phyloP scores from a whole-genome alignment of 1,140 invertebrate species.

The Acromyrmex charruanus region DNA sequence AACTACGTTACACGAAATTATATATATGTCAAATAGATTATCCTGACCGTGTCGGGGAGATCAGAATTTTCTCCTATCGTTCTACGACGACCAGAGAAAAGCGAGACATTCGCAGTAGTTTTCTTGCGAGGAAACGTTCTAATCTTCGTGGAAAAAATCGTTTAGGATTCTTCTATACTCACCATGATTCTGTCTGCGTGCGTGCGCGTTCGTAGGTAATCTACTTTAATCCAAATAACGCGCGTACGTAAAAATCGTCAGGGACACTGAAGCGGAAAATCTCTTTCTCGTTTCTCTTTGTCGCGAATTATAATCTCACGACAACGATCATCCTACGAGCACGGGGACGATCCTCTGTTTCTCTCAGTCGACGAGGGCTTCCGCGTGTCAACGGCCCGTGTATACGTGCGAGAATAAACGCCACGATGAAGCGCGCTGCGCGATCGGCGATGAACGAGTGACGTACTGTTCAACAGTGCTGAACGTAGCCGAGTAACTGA shows the following conservation, averaged over 20 bases:
- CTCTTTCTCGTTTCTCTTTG: slow-evolving; percentile 36
- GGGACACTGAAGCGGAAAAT: slow-evolving; percentile 5
- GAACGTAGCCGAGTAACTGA: slow-evolving; percentile 80
- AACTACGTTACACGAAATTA: slow-evolving; percentile 12
- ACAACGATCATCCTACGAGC: slow-evolving; percentile 13
- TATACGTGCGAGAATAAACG: slow-evolving; percentile 24
- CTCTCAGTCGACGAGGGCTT: background rate
- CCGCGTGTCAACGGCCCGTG: slow-evolving; percentile 66
- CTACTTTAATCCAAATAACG: slow-evolving; percentile 72
- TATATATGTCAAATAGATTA: background rate
- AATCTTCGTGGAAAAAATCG: background rate
- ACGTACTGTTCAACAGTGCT: background rate
- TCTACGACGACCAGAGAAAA: background rate
- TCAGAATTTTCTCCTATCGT: background rate
- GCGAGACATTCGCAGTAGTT: background rate
- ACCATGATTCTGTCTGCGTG: slow-evolving; percentile 12
- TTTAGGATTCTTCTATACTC: slow-evolving; percentile 24
- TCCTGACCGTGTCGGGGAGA: too few relatives aligned
- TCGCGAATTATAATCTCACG: background rate
- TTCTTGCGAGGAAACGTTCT: background rate
- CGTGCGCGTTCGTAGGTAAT: background rate
- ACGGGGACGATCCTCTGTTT: background rate
- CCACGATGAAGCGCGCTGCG: slow-evolving; percentile 54
- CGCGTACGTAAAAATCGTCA: slow-evolving; percentile 49
- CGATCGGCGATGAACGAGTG: slow-evolving; percentile 67